These are phyloP conservation scores for Neoseiulus cucumeris DNA, from an alignment of 1,140 invertebrate species.

Conservation along the genomic window DNA sequence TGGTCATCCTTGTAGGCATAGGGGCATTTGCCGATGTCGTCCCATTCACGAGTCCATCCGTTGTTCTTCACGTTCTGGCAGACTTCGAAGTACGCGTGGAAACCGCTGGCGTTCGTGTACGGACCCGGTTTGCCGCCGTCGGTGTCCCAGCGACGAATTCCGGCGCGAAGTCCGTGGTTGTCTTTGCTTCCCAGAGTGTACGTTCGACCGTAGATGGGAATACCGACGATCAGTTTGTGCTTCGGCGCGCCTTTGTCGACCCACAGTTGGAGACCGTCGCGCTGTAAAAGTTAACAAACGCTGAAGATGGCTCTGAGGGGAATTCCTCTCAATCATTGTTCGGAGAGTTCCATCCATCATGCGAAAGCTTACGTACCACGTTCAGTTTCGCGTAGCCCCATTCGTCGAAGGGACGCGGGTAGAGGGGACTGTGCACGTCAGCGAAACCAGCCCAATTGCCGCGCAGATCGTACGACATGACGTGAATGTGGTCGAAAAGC, in stretches of 20 bases:
- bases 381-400: constrained; percentile 66
- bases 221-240: constrained; percentile 62
- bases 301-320: no score
- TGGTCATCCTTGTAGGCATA: constrained; percentile 56
- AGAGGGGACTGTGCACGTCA: constrained; percentile 60
- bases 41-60: constrained; percentile 21
- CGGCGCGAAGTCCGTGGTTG: constrained; percentile 27
- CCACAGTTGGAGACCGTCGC: constrained; percentile 61
- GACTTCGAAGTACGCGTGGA: constrained; percentile 69
- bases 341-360: no score
- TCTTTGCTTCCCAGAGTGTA: constrained; percentile 41
- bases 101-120: constrained; percentile 58
- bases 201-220: constrained; percentile 60
- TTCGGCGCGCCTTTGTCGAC: constrained; percentile 60
- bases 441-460: constrained; percentile 77
- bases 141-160: constrained; percentile 2
- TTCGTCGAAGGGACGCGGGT: constrained; percentile 52
- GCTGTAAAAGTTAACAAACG: constrained; percentile 41
- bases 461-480: constrained; percentile 75
- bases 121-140: constrained; percentile 46
- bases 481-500: constrained; percentile 52
- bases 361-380: constrained; percentile 38
- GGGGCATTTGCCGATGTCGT: constrained; percentile 37
- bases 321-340: no score
- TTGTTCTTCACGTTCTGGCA: constrained; percentile 19